These are phyloP conservation scores for Mormyrus hasselquistii DNA, from an alignment of 2,797 vertebrate species.

Conservation along the genomic window DNA sequence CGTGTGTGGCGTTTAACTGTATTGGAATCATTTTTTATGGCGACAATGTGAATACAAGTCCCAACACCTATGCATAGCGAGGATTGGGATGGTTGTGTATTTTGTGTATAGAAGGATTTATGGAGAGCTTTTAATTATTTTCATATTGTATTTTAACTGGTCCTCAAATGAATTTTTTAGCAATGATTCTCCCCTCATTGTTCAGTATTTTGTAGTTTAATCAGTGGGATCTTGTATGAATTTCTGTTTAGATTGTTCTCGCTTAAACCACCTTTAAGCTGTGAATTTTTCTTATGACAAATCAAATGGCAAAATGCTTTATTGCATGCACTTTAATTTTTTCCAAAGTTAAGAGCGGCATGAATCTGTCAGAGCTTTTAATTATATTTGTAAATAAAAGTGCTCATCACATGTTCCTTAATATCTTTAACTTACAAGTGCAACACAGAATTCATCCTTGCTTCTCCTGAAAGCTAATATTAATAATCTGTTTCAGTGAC, in stretches of 20 bases:
- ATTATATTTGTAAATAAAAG: constrained; percentile 99
- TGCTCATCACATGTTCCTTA: constrained; percentile 74
- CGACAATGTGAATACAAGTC: constrained; percentile 82
- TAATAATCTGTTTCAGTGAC: not conserved
- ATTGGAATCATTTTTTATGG: constrained; percentile 81
- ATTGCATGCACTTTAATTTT: constrained; percentile 98
- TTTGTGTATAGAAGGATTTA: constrained; percentile 99
- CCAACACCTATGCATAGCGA: constrained; percentile 87
- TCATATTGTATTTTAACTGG: constrained; percentile 98
- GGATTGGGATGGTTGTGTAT: constrained; percentile 87
- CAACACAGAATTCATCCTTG: not conserved
- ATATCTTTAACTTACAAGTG: not conserved
- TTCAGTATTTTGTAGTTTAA: constrained; percentile 64
- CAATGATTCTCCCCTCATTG: constrained; percentile 64
- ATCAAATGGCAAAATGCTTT: constrained; percentile 72
- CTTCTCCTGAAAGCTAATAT: not conserved
- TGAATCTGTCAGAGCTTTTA: constrained; percentile 97
- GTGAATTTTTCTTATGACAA: constrained; percentile 91
- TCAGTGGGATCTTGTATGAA: constrained; percentile 60
- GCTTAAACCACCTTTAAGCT: constrained; percentile 86
- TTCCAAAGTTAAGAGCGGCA: constrained; percentile 88
- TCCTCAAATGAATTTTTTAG: constrained; percentile 75
- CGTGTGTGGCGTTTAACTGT: constrained; percentile 61
- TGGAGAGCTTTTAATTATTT: constrained; percentile 99
- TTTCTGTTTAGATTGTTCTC: constrained; percentile 40